Percentiles rank a stretch among this genome's conserved stretches.
These are phyloP conservation scores for Odocoileus hemionus DNA, from an alignment of 2,113 vertebrate genomes.

Conservation along the genomic window DNA sequence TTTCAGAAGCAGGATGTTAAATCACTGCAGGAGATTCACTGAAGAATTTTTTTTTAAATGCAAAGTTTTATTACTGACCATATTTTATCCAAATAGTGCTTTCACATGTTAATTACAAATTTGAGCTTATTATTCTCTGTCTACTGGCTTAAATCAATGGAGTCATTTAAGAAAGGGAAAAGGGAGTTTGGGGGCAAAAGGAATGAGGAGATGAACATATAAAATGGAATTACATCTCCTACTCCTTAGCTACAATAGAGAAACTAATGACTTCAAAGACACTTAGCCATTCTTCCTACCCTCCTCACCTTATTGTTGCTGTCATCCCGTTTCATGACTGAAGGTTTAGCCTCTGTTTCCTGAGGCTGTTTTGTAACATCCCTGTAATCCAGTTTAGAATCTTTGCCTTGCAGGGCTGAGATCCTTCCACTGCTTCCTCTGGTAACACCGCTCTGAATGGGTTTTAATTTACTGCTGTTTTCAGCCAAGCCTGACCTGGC, in stretches of 20 bases:
- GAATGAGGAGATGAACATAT: conserved; percentile 22
- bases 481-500: conserved; percentile 53
- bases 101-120: conserved; percentile 29
- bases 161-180: conserved; percentile 29
- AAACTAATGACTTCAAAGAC: conserved; percentile 44
- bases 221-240: neutral
- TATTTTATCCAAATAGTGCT: neutral
- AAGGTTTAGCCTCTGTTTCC: conserved; percentile 74
- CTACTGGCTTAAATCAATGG: conserved; percentile 27
- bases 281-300: conserved; percentile 50
- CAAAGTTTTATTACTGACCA: conserved; percentile 27
- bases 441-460: conserved; percentile 10
- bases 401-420: conserved; percentile 74
- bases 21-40: conserved; percentile 34
- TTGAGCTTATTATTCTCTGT: neutral
- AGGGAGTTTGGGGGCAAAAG: conserved; percentile 7
- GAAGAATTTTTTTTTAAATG: conserved; percentile 21
- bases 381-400: conserved; percentile 73
- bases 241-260: conserved; percentile 58
- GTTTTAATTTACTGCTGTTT: conserved; percentile 56
- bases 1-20: conserved; percentile 17
- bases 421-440: conserved; percentile 72
- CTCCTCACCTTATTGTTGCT: conserved; percentile 80
- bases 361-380: conserved; percentile 71
- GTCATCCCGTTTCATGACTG: conserved; percentile 66